Conservation (phyloP, 1,140 invertebrate genomes). For the Piezodorus guildinii region DNA sequence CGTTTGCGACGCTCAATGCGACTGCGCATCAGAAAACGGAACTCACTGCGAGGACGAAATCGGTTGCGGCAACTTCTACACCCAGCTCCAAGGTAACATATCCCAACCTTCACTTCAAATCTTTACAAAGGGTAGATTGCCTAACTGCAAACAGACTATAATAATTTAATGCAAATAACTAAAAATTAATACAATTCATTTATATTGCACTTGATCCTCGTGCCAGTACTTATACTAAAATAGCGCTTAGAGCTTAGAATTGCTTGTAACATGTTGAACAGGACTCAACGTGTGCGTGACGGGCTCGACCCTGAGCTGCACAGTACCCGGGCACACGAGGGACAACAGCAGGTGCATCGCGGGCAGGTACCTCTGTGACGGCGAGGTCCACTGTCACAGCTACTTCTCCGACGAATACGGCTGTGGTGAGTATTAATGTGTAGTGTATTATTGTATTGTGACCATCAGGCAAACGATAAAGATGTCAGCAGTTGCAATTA, state of each 20-base stretch:
- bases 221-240: no score
- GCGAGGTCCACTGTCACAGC: constrained; percentile 36
- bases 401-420: constrained; percentile 36
- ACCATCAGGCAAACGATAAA: no score
- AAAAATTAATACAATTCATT: no score
- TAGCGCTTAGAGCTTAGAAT: no score
- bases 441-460: no score
- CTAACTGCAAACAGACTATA: no score
- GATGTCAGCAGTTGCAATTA: no score
- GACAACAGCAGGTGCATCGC: constrained; percentile 29
- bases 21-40: constrained; percentile 43
- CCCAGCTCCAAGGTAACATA: constrained; percentile 19
- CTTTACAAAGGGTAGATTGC: no score
- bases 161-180: no score
- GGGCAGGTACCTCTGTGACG: constrained; percentile 35
- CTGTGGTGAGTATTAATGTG: constrained; percentile 31
- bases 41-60: constrained; percentile 27
- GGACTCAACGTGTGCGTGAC: constrained; percentile 17
- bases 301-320: constrained; percentile 23
- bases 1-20: constrained; percentile 51
- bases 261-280: background rate
- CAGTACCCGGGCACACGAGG: constrained; percentile 13
- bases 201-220: no score
- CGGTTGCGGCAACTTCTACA: constrained; percentile 25
- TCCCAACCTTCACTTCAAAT: no score